A percentile compares a stretch with the other conserved stretches of the same genome.
phyloP scores from a whole-genome alignment of 1,140 invertebrate species.

The Harlomillsia oculata region DNA sequence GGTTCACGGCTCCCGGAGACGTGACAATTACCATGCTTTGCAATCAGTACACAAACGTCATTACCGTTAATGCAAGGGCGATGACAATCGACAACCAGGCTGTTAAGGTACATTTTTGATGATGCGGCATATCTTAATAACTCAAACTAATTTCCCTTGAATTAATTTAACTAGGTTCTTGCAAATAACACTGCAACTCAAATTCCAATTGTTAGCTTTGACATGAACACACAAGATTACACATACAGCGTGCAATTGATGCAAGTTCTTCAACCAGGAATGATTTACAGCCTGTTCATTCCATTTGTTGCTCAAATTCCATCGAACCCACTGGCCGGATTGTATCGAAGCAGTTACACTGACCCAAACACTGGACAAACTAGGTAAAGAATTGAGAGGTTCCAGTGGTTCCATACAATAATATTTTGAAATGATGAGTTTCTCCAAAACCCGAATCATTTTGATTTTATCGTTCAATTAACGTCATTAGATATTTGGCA shows the following conservation, averaged over 20 bases:
- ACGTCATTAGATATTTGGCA: slow-evolving; percentile 58
- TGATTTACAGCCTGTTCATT: slow-evolving; percentile 57
- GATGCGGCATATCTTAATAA: too few species aligned
- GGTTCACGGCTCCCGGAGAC: slow-evolving; percentile 13
- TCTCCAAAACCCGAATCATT: too few species aligned
- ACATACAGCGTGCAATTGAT: slow-evolving; percentile 61
- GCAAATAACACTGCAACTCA: neutral
- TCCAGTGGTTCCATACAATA: too few species aligned
- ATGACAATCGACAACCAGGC: slow-evolving; percentile 41
- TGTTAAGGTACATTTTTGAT: neutral
- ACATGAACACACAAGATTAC: slow-evolving; percentile 46
- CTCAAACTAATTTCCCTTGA: neutral
- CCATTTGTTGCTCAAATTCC: slow-evolving; percentile 46
- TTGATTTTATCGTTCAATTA: neutral
- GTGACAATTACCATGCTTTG: slow-evolving; percentile 3
- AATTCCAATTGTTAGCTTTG: neutral
- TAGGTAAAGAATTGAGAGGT: neutral
- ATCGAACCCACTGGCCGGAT: slow-evolving; percentile 49
- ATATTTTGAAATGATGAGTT: too few species aligned
- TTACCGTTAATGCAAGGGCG: slow-evolving; percentile 42
- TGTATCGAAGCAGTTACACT: slow-evolving; percentile 75
- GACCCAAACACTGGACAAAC: slow-evolving; percentile 38
- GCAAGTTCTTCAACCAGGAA: slow-evolving; percentile 47
- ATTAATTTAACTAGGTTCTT: neutral
- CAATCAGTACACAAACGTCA: neutral